Conservation (phyloP, 1,140 invertebrate species). For the Antheraea pernyi region DNA sequence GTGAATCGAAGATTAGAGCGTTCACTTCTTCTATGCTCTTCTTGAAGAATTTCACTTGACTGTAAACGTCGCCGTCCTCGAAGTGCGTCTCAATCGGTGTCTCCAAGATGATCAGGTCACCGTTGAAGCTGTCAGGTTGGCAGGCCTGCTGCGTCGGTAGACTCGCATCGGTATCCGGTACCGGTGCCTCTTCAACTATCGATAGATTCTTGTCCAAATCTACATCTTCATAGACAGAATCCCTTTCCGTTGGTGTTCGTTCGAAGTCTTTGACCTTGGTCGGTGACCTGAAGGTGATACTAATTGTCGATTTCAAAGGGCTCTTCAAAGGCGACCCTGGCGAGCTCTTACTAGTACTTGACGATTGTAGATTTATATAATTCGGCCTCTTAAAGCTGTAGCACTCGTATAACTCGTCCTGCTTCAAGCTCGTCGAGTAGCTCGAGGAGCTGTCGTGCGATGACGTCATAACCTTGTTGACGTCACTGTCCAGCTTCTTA, state of each 20-base stretch:
- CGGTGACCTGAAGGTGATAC: constrained; percentile 83
- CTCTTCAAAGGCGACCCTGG: constrained; percentile 74
- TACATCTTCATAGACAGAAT: constrained; percentile 79
- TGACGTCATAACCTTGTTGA: constrained; percentile 65
- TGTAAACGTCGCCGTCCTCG: constrained; percentile 81
- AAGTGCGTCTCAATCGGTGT: constrained; percentile 48
- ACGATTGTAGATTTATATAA: constrained; percentile 73
- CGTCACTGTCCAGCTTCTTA: constrained; percentile 37
- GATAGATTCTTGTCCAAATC: constrained; percentile 70
- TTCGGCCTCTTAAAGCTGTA: constrained; percentile 68
- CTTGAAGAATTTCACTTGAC: constrained; percentile 87
- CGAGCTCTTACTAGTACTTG: constrained; percentile 66
- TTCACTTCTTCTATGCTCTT: constrained; percentile 88
- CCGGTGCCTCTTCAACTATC: constrained; percentile 70
- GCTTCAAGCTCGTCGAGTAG: constrained; percentile 76
- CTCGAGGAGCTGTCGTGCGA: constrained; percentile 80
- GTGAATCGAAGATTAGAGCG: constrained; percentile 79
- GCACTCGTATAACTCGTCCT: constrained; percentile 76
- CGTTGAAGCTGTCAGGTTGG: constrained; percentile 65
- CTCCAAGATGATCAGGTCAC: constrained; percentile 68
- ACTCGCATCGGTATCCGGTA: constrained; percentile 77
- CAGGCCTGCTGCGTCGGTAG: constrained; percentile 79
- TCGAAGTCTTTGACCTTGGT: constrained; percentile 68
- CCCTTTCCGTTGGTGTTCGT: constrained; percentile 46
- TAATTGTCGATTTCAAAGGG: constrained; percentile 83